Base-by-base conservation (phyloP, 2,888 invertebrate genomes). In the Torymus tubicola region DNA sequence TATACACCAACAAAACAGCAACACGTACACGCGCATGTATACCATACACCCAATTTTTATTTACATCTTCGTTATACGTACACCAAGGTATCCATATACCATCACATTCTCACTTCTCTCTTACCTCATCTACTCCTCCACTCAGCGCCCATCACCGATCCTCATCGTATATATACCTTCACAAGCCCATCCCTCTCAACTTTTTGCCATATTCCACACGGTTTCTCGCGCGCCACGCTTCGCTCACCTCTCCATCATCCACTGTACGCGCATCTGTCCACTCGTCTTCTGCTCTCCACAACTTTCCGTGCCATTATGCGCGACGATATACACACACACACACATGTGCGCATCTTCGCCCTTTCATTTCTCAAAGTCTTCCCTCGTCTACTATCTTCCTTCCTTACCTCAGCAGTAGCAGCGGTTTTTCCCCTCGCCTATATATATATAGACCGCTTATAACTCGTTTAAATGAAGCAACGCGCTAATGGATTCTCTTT, bases 401-500 rank as follows among this genome's bases (percentile, higher is more conserved):
- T 42, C 10, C 10, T 42, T 42, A 42, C 42, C 42, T 42, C 42
- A 31, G 5, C 31, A 42, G 42, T 8, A 42, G 42, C 42, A 42
- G 42, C 8, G 42, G 42, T 42, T 42, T 42, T 31, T 42, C 8
- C 42, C 42, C 42, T 8, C 42, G 42, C 42, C n/a, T n/a, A n/a
- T n/a, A n/a, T n/a, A n/a, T n/a, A n/a, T n/a, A 8, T 8, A 8
- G 55, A 64, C 58, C 69, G 24, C 73, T 65, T 80, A 55, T 69
- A 76, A 80, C 74, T 58, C 78, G 79, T 68, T 82, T 76, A 75
- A 81, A 78, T 60, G 78, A 81, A 79, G 69, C 42, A 42, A 65
- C 69, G 61, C 63, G 70, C 77, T 80, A 77, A 82, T 82, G 74
- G 82, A 82, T 80, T 80, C 77, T 57, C 73, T 73, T 72, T 76